phyloP scores from a whole-genome alignment of 2,888 invertebrate species.

The Rhingia rostrata region DNA sequence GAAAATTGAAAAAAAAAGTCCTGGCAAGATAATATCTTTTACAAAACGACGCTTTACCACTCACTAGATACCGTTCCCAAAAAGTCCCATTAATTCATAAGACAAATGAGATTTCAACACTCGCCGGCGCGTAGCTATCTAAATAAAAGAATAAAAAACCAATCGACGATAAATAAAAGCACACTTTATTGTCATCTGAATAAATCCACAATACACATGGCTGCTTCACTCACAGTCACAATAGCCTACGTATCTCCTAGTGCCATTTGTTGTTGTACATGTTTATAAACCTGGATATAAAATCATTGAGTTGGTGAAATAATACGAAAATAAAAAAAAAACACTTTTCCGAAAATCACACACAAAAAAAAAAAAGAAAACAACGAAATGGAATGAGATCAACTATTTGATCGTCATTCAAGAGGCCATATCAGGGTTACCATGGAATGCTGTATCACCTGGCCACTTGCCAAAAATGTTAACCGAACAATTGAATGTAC shows the following conservation, averaged over 20 bases:
- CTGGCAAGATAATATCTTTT: conserved; percentile 4
- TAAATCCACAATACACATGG: conserved; percentile 58
- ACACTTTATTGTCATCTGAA: conserved; percentile 54
- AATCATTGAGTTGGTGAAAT: conserved; percentile 42
- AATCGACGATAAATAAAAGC: conserved; percentile 34
- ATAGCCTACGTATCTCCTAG: not conserved
- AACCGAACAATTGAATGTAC: conserved; percentile 73
- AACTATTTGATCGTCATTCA: conserved; percentile 74
- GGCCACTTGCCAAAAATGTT: conserved; percentile 71
- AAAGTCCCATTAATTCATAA: conserved; percentile 32
- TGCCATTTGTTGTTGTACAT: not conserved
- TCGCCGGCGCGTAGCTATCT: not conserved
- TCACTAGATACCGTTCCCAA: not conserved
- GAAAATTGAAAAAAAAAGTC: not conserved
- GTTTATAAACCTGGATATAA: conserved; percentile 47
- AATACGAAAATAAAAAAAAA: conserved; percentile 48
- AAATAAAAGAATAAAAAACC: not conserved
- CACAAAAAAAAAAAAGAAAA: conserved; percentile 10
- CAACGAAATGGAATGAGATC: conserved; percentile 56
- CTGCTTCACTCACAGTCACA: conserved; percentile 19
- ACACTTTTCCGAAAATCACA: conserved; percentile 40
- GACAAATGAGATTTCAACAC: conserved; percentile 15
- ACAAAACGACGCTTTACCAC: conserved; percentile 1
- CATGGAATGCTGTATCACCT: conserved; percentile 73
- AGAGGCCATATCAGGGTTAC: conserved; percentile 73